phyloP scores from a whole-genome alignment of 1,140 invertebrate species.

The Drosophila takahashii region DNA sequence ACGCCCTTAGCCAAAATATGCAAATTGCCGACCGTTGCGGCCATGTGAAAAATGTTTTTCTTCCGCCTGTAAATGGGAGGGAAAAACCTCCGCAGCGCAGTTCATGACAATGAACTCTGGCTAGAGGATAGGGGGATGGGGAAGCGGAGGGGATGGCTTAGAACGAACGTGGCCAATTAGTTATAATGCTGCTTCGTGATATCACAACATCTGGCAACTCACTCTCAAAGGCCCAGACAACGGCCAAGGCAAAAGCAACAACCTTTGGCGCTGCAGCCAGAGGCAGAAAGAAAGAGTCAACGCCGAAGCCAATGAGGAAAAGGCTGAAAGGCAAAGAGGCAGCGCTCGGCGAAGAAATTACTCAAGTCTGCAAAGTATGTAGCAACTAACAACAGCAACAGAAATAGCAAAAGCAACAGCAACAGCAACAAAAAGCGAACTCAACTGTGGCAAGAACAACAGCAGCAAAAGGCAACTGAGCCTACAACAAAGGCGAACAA shows the following conservation, averaged over 20 bases:
- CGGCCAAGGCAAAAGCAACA: constrained; percentile 24
- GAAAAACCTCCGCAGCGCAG: constrained; percentile 48
- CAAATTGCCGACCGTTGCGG: constrained; percentile 56
- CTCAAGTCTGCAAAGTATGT: constrained; percentile 82
- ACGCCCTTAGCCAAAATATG: constrained; percentile 74
- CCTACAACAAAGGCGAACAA: constrained; percentile 70
- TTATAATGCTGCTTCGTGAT: constrained; percentile 83
- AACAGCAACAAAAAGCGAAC: constrained; percentile 34
- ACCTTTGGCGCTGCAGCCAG: constrained; percentile 45
- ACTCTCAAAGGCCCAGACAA: constrained; percentile 68
- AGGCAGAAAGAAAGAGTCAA: constrained; percentile 40
- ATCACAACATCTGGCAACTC: constrained; percentile 82
- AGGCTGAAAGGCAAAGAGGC: constrained; percentile 25
- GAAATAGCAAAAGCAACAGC: background rate
- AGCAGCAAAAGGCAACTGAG: constrained; percentile 29
- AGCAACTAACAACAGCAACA: constrained; percentile 62
- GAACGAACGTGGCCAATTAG: constrained; percentile 81
- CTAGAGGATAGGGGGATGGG: constrained; percentile 6
- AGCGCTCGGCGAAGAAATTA: constrained; percentile 76
- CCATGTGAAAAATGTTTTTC: constrained; percentile 72
- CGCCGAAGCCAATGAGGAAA: constrained; percentile 71
- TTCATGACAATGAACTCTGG: constrained; percentile 76
- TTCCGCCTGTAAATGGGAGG: constrained; percentile 56
- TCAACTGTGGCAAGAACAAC: constrained; percentile 52
- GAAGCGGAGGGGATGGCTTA: constrained; percentile 26